A percentile compares a stretch with the other conserved stretches of the same genome.
These are phyloP conservation scores for Nyctibius grandis DNA, from an alignment of 2,797 vertebrate species.

Conservation along the genomic window DNA sequence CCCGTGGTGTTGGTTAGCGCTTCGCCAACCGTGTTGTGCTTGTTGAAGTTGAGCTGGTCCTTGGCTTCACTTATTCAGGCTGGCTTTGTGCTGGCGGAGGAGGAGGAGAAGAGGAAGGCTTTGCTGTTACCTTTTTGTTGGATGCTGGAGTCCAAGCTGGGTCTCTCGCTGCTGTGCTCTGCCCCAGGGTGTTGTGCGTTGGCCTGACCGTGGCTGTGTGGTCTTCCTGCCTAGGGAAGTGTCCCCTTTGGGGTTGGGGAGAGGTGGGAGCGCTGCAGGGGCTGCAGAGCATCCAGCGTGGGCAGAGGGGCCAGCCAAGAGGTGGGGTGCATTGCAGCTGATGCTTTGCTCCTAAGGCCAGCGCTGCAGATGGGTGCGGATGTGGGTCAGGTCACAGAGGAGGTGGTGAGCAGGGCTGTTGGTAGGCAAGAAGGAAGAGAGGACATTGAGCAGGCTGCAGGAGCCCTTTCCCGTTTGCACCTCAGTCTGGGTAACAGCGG, in stretches of 20 bases:
- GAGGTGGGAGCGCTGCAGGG: background rate
- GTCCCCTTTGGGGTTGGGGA: background rate
- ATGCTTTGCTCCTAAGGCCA: background rate
- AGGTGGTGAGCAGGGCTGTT: background rate
- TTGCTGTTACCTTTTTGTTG: background rate
- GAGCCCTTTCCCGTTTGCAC: background rate
- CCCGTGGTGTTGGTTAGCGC: accelerated
- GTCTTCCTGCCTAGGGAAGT: background rate
- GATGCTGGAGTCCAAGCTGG: background rate
- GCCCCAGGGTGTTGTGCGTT: accelerated
- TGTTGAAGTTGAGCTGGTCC: background rate
- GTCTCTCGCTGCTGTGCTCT: background rate
- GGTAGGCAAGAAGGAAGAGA: background rate
- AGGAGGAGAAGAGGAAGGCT: background rate
- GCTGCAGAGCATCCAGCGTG: background rate
- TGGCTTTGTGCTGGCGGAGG: background rate
- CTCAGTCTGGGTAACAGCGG: background rate
- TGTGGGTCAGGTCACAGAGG: background rate
- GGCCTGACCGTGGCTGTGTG: background rate
- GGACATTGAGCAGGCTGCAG: background rate
- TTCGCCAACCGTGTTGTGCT: background rate
- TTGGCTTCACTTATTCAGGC: background rate
- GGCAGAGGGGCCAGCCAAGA: background rate
- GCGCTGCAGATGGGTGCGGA: accelerated
- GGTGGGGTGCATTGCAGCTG: background rate